These are phyloP conservation scores for Ceratotherium simum DNA, from an alignment of 2,113 vertebrate species.

Conservation along the genomic window DNA sequence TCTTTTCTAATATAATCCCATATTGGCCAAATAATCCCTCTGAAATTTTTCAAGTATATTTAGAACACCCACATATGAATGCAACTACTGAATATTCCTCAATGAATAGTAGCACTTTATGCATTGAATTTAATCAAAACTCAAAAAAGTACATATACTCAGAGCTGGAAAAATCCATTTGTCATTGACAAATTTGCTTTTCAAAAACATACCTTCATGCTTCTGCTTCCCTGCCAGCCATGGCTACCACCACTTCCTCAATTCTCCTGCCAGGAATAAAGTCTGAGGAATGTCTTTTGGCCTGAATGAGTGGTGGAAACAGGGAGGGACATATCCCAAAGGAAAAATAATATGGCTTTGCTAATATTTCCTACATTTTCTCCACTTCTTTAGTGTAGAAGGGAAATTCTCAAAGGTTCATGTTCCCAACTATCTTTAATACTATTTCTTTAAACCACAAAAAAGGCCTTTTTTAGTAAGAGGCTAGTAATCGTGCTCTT, in stretches of 20 bases:
- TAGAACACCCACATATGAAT: conserved; percentile 51
- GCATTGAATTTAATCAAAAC: conserved; percentile 63
- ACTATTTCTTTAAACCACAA: conserved; percentile 57
- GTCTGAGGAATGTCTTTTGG: conserved; percentile 74
- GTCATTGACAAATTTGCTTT: conserved; percentile 73
- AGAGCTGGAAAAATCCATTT: conserved; percentile 73
- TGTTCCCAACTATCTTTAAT: conserved; percentile 56
- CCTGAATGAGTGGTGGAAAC: conserved; percentile 62
- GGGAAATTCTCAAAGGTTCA: conserved; percentile 61
- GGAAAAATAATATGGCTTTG: conserved; percentile 61
- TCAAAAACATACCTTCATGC: conserved; percentile 70
- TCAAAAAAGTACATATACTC: conserved; percentile 55
- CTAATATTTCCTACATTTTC: conserved; percentile 72
- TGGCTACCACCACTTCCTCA: conserved; percentile 71
- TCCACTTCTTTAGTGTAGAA: conserved; percentile 54
- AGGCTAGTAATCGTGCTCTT: conserved; percentile 51
- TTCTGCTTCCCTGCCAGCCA: conserved; percentile 62
- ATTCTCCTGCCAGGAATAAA: conserved; percentile 68
- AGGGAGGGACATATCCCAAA: conserved; percentile 59
- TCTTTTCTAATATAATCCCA: conserved; percentile 63
- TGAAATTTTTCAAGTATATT: conserved; percentile 47
- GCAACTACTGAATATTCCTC: conserved; percentile 50
- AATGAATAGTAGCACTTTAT: conserved; percentile 62
- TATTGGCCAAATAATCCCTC: conserved; percentile 50
- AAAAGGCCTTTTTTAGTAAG: conserved; percentile 28